Conservation (phyloP, 2,797 vertebrate species). For the Novumbra hubbsi region DNA sequence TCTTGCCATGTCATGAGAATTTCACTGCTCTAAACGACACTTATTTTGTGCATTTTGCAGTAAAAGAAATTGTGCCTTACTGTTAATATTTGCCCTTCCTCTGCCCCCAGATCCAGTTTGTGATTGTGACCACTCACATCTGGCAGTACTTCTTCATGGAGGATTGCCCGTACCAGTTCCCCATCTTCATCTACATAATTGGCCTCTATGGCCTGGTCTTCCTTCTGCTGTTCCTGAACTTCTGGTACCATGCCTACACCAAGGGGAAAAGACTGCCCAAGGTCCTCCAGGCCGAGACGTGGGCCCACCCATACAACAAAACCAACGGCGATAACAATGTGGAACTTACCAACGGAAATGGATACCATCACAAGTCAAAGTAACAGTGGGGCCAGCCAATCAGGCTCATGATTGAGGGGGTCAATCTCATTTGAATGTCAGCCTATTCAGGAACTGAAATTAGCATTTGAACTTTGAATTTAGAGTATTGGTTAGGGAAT, state of each 20-base stretch:
- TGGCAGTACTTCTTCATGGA: slow-evolving; percentile 89
- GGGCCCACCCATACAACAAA: slow-evolving; percentile 67
- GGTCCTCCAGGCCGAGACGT: slow-evolving; percentile 72
- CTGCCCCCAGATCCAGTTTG: slow-evolving; percentile 84
- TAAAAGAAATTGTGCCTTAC: too few species aligned
- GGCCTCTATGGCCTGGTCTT: slow-evolving; percentile 84
- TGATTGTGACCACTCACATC: slow-evolving; percentile 84
- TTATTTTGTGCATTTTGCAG: too few species aligned
- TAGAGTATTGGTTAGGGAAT: not conserved
- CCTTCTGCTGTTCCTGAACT: slow-evolving; percentile 91
- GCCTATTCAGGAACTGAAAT: slow-evolving; percentile 5
- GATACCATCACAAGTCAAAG: slow-evolving; percentile 60
- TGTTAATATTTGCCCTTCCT: not conserved
- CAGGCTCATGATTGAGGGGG: slow-evolving; percentile 15
- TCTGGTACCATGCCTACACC: slow-evolving; percentile 97
- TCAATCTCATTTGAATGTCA: slow-evolving; percentile 26
- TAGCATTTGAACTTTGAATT: not conserved
- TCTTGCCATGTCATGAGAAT: too few species aligned
- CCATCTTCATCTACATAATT: slow-evolving; percentile 91
- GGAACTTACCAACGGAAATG: slow-evolving; percentile 50
- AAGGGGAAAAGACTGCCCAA: slow-evolving; percentile 92
- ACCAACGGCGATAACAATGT: slow-evolving; percentile 60
- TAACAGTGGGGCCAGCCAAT: slow-evolving; percentile 39
- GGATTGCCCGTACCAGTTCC: slow-evolving; percentile 89
- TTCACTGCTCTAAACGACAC: too few species aligned